Base-by-base conservation (phyloP, 1,140 invertebrate genomes). In the Diplogasteroides magnus region DNA sequence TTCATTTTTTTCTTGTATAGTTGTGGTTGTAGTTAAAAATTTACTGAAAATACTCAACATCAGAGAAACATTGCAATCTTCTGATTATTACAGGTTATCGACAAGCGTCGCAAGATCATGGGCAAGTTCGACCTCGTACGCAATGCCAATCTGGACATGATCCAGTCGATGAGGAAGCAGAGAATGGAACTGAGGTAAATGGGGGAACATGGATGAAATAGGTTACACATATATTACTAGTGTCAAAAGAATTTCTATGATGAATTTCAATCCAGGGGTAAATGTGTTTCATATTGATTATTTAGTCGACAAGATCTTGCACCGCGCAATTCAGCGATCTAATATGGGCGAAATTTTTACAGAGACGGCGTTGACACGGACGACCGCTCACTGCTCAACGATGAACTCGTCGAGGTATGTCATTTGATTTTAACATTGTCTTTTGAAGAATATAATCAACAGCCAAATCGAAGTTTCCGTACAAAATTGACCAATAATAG, bases 71-170 rank as follows among this genome's bases (percentile, higher is more conserved):
- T 23, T 26, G 59, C 23, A 26, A 15, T 11, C 15, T 14, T 61
- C 23, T 11, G 1, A 26, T 61, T 11, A 1, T 61, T 25, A 61
- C 25, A 98, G 87, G 84, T 97, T 74, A 89, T 97, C 56, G 94
- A 97, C 74, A 96, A 97, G 83, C 89, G 95, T 23, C 89, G 91
- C 31, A 88, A 90, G 74, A 85, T 94, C 67, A 91, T 97, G 88
- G 90, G 90, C 80, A 89, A 91, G 65, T 94, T 94, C 82, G 88
- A 90, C 76, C 89, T 91, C 74, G 83, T 83, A 58, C 71, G 83
- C 29, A 68, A 73, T 1, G 90, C 91, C 79, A 64, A 74, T 59
- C 88, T 91, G 71, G 87, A 89, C 68, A 87, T 89, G 77, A 89
- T 90, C 75, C 84, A 89, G 37, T 87, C 89, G 67, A 88, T 91